phyloP scores from a whole-genome alignment of 2,888 invertebrate genomes.

The Punctoribates punctum region DNA sequence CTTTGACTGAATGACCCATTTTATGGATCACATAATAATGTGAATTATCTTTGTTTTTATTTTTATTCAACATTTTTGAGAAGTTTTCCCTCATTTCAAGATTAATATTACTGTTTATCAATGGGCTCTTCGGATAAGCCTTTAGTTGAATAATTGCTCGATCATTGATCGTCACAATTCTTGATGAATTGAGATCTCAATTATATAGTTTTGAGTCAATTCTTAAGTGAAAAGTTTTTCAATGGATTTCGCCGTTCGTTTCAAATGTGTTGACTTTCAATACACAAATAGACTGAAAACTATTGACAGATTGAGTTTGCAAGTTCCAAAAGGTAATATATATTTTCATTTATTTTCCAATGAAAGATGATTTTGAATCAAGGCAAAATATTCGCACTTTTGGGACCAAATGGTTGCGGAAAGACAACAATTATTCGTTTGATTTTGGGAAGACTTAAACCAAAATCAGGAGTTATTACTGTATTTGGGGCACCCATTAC shows the following conservation, averaged over 20 bases:
- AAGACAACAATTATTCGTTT: constrained; percentile 42
- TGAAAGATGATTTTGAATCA: neutral
- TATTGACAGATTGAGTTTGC: constrained; percentile 1
- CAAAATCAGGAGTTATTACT: constrained; percentile 17
- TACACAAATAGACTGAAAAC: neutral
- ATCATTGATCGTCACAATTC: too few relatives aligned
- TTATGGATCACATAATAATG: too few relatives aligned
- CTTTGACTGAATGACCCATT: too few relatives aligned
- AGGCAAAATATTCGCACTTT: constrained; percentile 42
- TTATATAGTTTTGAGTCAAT: too few relatives aligned
- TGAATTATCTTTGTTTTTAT: too few relatives aligned
- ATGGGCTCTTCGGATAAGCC: too few relatives aligned
- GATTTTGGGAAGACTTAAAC: constrained; percentile 38
- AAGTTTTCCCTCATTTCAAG: too few relatives aligned
- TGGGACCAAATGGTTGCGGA: constrained; percentile 43
- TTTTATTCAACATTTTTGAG: too few relatives aligned
- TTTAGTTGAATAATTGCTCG: too few relatives aligned
- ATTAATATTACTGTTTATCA: too few relatives aligned
- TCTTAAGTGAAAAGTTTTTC: neutral
- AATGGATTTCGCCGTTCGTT: neutral
- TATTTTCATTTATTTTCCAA: neutral
- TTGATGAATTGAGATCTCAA: too few relatives aligned
- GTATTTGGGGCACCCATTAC: constrained; percentile 40
- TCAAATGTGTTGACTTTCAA: constrained; percentile 33
- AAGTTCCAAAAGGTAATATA: constrained; percentile 35